A percentile compares a stretch with the other conserved stretches of the same genome.
Evolutionary conservation across 2,113 vertebrate genomes (phyloP).

Genomic region (Philantomba maxwellii): DNA sequence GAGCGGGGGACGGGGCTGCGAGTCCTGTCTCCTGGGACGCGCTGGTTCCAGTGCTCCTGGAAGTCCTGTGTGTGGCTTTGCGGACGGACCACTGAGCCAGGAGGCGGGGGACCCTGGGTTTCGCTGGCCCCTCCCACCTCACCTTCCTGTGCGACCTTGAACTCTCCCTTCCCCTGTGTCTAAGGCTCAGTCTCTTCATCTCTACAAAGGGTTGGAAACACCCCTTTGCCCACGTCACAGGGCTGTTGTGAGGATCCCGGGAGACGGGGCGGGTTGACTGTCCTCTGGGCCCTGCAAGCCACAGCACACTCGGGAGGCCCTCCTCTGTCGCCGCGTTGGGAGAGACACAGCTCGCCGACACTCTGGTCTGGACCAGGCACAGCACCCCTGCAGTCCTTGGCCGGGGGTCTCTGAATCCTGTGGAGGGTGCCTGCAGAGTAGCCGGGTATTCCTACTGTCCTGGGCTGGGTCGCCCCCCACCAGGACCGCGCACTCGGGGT

Average conservation of each 20-base stretch:
- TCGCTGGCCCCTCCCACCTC: background rate
- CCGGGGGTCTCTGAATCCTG: background rate
- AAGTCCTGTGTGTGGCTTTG: background rate
- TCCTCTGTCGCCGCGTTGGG: background rate
- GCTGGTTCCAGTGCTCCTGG: background rate
- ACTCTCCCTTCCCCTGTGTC: background rate
- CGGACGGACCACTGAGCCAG: background rate
- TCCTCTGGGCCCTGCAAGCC: background rate
- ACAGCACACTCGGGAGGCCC: background rate
- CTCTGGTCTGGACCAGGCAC: background rate
- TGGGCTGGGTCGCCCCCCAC: background rate
- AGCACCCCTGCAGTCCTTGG: background rate
- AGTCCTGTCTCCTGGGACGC: background rate
- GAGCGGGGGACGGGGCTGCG: background rate
- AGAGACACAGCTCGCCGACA: background rate
- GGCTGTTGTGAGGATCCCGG: background rate
- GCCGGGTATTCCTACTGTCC: background rate
- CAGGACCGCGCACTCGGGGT: background rate
- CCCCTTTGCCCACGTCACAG: background rate
- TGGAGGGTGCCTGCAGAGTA: background rate
- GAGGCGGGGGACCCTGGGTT: background rate
- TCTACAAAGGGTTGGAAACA: background rate
- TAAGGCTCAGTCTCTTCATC: conserved; percentile 13
- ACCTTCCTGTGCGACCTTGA: background rate
- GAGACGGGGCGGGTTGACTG: background rate